Base-by-base conservation (phyloP, 2,888 invertebrate genomes). In the Cyclophora punctaria region DNA sequence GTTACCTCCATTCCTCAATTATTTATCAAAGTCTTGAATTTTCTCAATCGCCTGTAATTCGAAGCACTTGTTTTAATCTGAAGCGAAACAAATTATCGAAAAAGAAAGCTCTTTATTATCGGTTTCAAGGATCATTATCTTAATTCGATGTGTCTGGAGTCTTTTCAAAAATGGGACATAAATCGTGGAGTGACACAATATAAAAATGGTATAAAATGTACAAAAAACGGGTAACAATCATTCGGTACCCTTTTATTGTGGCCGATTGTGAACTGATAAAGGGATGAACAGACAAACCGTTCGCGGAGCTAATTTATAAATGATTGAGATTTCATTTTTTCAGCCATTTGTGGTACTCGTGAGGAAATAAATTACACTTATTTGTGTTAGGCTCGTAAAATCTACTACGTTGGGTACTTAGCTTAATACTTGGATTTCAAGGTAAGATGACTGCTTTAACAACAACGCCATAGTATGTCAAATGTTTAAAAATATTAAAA, bases 301-400 rank as follows among this genome's bases (percentile, higher is more conserved):
- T 86, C 85, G 80, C 85, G 80, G 68, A 80, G 77, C 88, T 84
- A 88, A 88, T 88, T 86, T 81, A 84, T 86, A 86, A 88, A 84
- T 87, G 75, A 88, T 88, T 84, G 85, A 88, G 86, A 80, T 83
- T 85, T 84, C 74, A 79, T 73, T 83, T 85, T 83, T 82, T 20
- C 20, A 20, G 20, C 20, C 20, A 20, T 20, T 20, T 20, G 20
- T 20, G 20, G 20, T 20, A 20, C 20, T 20, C 20, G 20, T 20
- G 20, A 2, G 20, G 20, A 20, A 20, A 20, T 20, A 20, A 20
- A 20, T 20, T 20, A 20, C 20, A 20, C 20, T 20, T 20, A 20
- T 20, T 20, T 20, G 20, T 20, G 20, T 1, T 20, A 20, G 20
- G 20, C 20, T 20, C 20, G 20, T 20, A 2, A 20, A 20, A 20